These are phyloP conservation scores for Vombatus ursinus DNA, from an alignment of 2,113 vertebrate genomes.

Conservation along the genomic window DNA sequence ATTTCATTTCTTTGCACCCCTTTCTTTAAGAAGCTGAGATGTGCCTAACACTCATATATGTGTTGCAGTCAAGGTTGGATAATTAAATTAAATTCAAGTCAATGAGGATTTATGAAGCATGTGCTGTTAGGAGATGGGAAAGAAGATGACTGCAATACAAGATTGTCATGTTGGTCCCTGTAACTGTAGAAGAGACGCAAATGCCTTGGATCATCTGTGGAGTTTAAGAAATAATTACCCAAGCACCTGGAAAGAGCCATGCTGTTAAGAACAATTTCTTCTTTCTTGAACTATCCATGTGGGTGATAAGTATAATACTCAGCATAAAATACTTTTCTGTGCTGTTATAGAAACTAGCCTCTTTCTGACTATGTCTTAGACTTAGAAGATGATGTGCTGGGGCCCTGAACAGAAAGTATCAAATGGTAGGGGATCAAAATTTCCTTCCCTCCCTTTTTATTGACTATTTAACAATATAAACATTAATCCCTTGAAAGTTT, in stretches of 20 bases:
- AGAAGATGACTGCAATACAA: not conserved
- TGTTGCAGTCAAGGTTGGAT: not conserved
- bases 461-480: not conserved
- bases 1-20: not conserved
- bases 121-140: not conserved
- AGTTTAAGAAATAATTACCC: not conserved
- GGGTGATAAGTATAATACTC: not conserved
- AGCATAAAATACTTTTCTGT: not conserved
- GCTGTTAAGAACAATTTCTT: not conserved
- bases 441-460: not conserved
- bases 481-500: not conserved
- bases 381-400: not conserved
- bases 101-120: not conserved
- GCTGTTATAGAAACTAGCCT: not conserved
- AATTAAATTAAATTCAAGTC: conserved; percentile 14
- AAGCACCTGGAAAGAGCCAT: no score
- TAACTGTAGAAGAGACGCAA: not conserved
- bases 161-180: not conserved
- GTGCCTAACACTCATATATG: conserved; percentile 40
- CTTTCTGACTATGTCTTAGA: not conserved
- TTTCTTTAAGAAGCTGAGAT: conserved; percentile 67
- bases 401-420: not conserved
- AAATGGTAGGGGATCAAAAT: not conserved
- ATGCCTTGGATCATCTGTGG: not conserved
- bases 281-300: not conserved